Evolutionary conservation across 2,888 invertebrate species (phyloP), one percentile per base, ranked within the genome.

Genomic region (Xestobium rufovillosum): DNA sequence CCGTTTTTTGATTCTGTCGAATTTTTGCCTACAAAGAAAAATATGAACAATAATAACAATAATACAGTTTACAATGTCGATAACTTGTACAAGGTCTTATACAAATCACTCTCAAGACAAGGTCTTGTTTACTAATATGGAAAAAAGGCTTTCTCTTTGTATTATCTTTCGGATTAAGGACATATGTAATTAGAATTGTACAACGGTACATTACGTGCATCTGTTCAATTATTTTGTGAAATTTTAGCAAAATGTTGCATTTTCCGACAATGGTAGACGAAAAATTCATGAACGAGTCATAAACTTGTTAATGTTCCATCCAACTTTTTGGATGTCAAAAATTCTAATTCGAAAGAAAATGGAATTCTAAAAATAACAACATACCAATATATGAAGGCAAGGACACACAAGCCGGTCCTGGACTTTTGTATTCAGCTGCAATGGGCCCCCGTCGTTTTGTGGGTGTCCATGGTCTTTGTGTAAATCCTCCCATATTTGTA

Each of bases 391-490:
- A 74, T 23, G 85, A 77, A 28, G 85, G 88, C 48, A 91, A 67
- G 37, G 80, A 75, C 3, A 91, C 87, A 45, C 84, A 83, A 12
- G 90, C 90, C 16, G 91, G 91, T 38, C 91, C 91, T 12, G 91
- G 91, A 56, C 86, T 87, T 36, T 75, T 72, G 49, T 77, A 78
- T 68, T 91, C 91, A 2, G 91, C 90, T 29, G 87, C 85, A 42
- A 92, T 91, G 12, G 86, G 86, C 23, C 90, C 90, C 33, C 87
- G 76, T 45, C 90, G 75, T 61, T 85, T 85, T 25, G 90, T 90
- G 26, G 90, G 90, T 38, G 85, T 88, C 90, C 90, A 92, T 45
- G 86, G 81, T 64, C 84, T 77, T 69, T 90, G 90, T 53, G 83
- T 80, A 59, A 84, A 76, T 55, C 84, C 86, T 60, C 77, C 75